Conservation (phyloP, 1,140 invertebrate genomes). For the Rhopalosiphum maidis region DNA sequence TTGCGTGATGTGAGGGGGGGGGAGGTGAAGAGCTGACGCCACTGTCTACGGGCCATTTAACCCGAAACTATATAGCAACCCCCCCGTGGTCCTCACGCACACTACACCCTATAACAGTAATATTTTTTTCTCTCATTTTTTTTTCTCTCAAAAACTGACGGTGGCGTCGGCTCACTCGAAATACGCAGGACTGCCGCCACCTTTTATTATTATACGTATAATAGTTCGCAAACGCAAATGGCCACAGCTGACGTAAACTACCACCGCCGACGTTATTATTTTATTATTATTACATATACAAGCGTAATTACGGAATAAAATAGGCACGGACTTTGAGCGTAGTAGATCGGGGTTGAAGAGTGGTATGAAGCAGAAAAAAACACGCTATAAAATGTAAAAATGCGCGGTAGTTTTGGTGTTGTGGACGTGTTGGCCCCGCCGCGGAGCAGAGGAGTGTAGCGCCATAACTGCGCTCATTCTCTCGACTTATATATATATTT, state of each 20-base stretch:
- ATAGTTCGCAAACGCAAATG: conserved; percentile 2
- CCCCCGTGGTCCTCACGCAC: no score
- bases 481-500: not conserved
- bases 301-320: conserved; percentile 32
- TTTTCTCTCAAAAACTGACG: not conserved
- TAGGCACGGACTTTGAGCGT: not conserved
- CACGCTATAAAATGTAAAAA: conserved; percentile 21
- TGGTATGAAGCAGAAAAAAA: not conserved
- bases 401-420: not conserved
- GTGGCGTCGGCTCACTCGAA: not conserved
- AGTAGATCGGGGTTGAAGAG: not conserved
- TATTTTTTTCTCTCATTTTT: conserved; percentile 9
- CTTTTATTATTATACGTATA: conserved; percentile 11
- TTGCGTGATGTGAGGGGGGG: no score
- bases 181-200: not conserved
- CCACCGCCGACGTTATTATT: not conserved
- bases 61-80: conserved; percentile 12
- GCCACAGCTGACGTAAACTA: conserved; percentile 45
- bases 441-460: not conserved
- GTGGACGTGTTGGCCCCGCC: not conserved
- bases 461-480: not conserved
- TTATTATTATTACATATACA: not conserved
- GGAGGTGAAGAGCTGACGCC: not conserved
- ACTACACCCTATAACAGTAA: not conserved
- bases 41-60: conserved; percentile 23